Base-by-base conservation (phyloP, 92 coral and sea anemone species). In the Phymanthus crucifer region DNA sequence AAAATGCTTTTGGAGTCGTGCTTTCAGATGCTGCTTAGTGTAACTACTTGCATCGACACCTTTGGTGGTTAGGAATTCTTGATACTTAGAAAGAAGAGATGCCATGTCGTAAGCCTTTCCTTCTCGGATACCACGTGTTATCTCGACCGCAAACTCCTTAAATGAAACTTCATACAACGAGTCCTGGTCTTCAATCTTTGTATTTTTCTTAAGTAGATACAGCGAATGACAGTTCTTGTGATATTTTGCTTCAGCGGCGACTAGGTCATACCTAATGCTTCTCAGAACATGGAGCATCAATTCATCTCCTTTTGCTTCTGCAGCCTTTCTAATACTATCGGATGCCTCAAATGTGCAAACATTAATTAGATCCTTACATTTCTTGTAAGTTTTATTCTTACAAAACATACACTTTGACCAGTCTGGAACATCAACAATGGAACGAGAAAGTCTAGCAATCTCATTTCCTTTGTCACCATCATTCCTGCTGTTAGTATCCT, bases 331-430 rank as follows among this genome's bases (percentile, higher is more conserved):
- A 58, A 58, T 58, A 33, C 67, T 58, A 58, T 2, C 26, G 67
- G 67, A 58, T 58, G 67, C 67, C 26, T 58, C 67, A 58, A 58
- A 58, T 24, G 67, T 58, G 67, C 67, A 58, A 58, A 58, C 67
- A 58, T 58, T 58, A 19, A 58, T 58, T 23, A 58, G 33, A 24
- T 58, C 67, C 67, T 58, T 58, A 24, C 0, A 58, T 58, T 58
- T 58, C 67, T 58, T 58, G 67, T 58, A 58, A 24, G 67, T 58
- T 58, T 26, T 58, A 58, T 58, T 58, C 6, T 58, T 58, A 16
- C 67, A 58, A 58, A 58, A 58, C 33, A 58, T 3, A 58, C 67
- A 58, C 67, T 58, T 58, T 58, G 32, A 23, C 67, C 67, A 58
- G 67, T 58, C 67, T 16, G 2, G 67, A 58, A 58, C 67, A 4